These are phyloP conservation scores for Polypterus senegalus DNA, from an alignment of 2,113 vertebrate genomes.

Conservation along the genomic window DNA sequence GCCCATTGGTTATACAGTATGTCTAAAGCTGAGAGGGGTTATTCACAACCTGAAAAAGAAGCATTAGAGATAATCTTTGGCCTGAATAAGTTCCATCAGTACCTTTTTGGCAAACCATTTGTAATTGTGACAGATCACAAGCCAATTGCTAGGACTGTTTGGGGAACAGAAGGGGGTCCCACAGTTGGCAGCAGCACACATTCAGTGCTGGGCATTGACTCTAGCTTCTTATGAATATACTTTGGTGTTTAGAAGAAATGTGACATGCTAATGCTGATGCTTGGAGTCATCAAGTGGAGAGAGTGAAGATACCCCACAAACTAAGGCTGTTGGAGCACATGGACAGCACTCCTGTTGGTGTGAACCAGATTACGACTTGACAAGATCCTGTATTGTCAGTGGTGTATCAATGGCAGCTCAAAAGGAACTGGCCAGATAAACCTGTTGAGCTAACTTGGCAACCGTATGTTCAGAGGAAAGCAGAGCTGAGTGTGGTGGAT, in stretches of 20 bases:
- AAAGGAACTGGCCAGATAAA: too few species aligned
- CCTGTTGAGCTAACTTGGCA: too few species aligned
- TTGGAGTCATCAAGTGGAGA: neutral
- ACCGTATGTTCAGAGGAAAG: too few species aligned
- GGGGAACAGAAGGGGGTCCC: neutral
- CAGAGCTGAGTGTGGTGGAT: too few species aligned
- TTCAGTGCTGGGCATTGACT: neutral
- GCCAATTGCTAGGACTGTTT: neutral
- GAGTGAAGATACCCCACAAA: neutral
- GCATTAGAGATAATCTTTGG: neutral
- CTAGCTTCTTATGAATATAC: neutral
- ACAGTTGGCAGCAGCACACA: neutral
- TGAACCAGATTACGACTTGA: neutral
- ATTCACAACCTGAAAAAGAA: constrained; percentile 1
- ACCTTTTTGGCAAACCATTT: neutral
- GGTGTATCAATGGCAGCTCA: neutral
- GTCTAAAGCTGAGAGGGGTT: neutral
- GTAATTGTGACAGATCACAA: neutral
- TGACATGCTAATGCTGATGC: constrained; percentile 3
- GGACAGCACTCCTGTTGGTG: neutral
- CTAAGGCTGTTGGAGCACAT: neutral
- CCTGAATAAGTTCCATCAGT: neutral
- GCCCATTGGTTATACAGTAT: neutral
- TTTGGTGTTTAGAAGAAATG: neutral
- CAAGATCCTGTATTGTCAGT: neutral